Percentiles rank a stretch among this genome's conserved stretches.
Evolutionary conservation across 2,888 invertebrate genomes (phyloP).

Genomic region (Bombylius discolor): DNA sequence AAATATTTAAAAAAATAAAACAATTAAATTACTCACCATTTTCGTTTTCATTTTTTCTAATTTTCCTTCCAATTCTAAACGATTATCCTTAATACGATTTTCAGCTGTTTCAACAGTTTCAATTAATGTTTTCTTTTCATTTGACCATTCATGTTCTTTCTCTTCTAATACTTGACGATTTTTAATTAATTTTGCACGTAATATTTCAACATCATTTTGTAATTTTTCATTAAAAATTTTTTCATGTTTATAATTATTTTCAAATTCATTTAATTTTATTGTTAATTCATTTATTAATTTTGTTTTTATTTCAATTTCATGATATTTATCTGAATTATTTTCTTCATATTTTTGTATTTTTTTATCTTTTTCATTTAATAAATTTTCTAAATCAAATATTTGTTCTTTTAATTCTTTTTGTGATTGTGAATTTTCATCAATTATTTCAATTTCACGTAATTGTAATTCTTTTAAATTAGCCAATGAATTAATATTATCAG

Average conservation of each 20-base stretch:
- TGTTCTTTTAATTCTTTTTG: conserved; percentile 14
- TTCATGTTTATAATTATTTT: conserved; percentile 6
- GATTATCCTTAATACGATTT: conserved; percentile 30
- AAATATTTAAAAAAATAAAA: neutral
- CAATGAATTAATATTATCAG: conserved; percentile 15
- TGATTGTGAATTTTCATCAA: conserved; percentile 11
- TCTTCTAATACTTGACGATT: conserved; percentile 17
- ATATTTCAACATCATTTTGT: conserved; percentile 25
- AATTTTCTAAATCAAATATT: conserved; percentile 14
- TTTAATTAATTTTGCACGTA: conserved; percentile 30
- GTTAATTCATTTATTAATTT: neutral
- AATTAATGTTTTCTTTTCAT: conserved; percentile 22
- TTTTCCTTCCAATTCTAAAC: conserved; percentile 57
- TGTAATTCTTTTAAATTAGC: conserved; percentile 17
- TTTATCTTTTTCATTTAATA: conserved; percentile 3
- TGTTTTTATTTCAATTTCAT: neutral
- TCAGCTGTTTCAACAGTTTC: conserved; percentile 21
- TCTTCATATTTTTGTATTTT: neutral
- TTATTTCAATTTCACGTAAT: conserved; percentile 11
- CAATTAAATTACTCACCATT: conserved; percentile 49
- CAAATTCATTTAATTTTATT: conserved; percentile 1
- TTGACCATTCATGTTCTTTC: conserved; percentile 18
- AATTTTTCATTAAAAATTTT: conserved; percentile 16
- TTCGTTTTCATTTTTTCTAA: conserved; percentile 65
- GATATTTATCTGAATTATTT: neutral